Evolutionary conservation across 1,140 invertebrate genomes (phyloP).

Genomic region (Drosophila jambulina): DNA sequence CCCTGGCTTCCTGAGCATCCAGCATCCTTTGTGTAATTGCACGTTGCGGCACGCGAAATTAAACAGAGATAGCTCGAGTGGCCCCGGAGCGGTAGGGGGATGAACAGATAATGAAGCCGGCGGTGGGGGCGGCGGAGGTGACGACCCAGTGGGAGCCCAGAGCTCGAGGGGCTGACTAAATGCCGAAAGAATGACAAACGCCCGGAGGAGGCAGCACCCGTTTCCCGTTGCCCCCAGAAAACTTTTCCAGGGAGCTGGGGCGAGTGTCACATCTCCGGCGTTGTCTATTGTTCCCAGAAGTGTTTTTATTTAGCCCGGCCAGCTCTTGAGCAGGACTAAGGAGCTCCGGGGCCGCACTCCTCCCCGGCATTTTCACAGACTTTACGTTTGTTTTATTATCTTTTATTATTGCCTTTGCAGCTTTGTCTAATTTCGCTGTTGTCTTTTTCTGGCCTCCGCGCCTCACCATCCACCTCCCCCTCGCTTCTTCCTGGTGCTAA

Average conservation of each 20-base stretch:
- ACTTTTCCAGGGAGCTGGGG: constrained; percentile 43
- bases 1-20: constrained; percentile 5
- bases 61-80: constrained; percentile 52
- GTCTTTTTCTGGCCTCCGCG: constrained; percentile 45
- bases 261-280: constrained; percentile 33
- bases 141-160: constrained; percentile 18
- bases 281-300: constrained; percentile 79
- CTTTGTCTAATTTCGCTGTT: constrained; percentile 54
- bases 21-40: constrained; percentile 63
- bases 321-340: constrained; percentile 1
- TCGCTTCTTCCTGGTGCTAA: constrained; percentile 47
- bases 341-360: background rate
- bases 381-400: constrained; percentile 82
- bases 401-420: constrained; percentile 67
- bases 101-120: constrained; percentile 62
- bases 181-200: constrained; percentile 78
- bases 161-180: constrained; percentile 62
- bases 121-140: background rate
- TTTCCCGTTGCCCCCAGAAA: constrained; percentile 9
- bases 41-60: constrained; percentile 75
- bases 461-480: background rate
- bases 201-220: constrained; percentile 23
- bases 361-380: constrained; percentile 45
- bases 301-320: constrained; percentile 75
- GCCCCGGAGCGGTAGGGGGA: background rate